phyloP scores from a whole-genome alignment of 1,140 invertebrate species.

The Lepidurus arcticus region DNA sequence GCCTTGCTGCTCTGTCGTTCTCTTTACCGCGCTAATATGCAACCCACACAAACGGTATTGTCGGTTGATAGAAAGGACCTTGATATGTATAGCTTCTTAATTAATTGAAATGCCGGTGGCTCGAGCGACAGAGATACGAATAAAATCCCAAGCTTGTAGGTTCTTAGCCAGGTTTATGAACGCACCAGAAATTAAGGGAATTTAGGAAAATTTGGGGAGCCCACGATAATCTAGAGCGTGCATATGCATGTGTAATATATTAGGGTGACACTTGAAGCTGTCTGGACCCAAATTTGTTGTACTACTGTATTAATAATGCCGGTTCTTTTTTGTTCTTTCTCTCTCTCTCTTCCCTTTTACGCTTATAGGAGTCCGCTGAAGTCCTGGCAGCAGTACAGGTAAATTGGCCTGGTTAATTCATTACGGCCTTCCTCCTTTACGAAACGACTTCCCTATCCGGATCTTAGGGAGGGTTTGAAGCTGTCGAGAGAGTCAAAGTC shows the following conservation, averaged over 20 bases:
- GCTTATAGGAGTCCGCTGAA: conserved; percentile 27
- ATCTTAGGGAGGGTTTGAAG: background rate
- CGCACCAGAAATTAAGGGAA: too few relatives aligned
- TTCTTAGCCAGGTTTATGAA: too few relatives aligned
- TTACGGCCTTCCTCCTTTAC: background rate
- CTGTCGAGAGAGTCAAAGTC: background rate
- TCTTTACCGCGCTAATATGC: background rate
- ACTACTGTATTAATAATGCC: background rate
- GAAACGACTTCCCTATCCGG: conserved; percentile 9
- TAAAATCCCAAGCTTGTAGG: too few relatives aligned
- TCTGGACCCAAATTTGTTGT: background rate
- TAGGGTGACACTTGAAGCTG: background rate
- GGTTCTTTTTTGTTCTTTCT: background rate
- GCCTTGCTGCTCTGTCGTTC: background rate
- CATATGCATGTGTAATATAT: background rate
- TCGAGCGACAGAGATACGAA: too few relatives aligned
- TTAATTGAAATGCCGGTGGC: background rate
- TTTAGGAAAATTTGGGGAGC: too few relatives aligned
- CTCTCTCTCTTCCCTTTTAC: conserved; percentile 1
- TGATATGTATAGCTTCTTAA: background rate
- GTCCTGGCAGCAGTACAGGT: conserved; percentile 31
- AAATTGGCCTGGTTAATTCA: conserved; percentile 4
- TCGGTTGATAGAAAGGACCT: background rate
- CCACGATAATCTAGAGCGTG: too few relatives aligned
- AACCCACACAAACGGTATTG: background rate